A percentile compares a stretch with the other conserved stretches of the same genome.
Conservation (phyloP, 2,113 vertebrate species). For the Nesogale talazaci region DNA sequence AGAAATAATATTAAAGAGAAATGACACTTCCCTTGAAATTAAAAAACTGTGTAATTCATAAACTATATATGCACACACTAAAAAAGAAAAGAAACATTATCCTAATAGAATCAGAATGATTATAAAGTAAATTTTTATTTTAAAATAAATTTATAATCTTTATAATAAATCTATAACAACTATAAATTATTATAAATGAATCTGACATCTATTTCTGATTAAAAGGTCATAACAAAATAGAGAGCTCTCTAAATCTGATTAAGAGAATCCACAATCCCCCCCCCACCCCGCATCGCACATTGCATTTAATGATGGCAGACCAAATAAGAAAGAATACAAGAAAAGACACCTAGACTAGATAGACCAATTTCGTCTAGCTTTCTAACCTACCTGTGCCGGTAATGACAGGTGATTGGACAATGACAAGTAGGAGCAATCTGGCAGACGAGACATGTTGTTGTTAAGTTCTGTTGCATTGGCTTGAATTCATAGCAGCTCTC, state of each 20-base stretch:
- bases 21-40: no score
- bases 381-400: background rate
- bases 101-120: background rate
- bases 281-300: background rate
- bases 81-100: background rate
- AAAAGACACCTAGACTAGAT: background rate
- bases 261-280: background rate
- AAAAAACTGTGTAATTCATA: background rate
- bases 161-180: no score
- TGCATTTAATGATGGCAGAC: constrained; percentile 6
- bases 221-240: background rate
- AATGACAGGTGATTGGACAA: constrained; percentile 2
- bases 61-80: background rate
- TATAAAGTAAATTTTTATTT: no score
- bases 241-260: background rate
- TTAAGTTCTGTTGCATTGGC: background rate
- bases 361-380: background rate
- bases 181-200: no score
- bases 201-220: background rate
- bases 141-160: no score
- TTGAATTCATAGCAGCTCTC: no score
- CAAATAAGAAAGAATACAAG: background rate
- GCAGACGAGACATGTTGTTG: background rate
- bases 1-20: no score
- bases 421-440: background rate